Evolutionary conservation across 2,797 vertebrate species (phyloP), one percentile per base, ranked within the genome.

Genomic region (Sebastolobus altivelis): DNA sequence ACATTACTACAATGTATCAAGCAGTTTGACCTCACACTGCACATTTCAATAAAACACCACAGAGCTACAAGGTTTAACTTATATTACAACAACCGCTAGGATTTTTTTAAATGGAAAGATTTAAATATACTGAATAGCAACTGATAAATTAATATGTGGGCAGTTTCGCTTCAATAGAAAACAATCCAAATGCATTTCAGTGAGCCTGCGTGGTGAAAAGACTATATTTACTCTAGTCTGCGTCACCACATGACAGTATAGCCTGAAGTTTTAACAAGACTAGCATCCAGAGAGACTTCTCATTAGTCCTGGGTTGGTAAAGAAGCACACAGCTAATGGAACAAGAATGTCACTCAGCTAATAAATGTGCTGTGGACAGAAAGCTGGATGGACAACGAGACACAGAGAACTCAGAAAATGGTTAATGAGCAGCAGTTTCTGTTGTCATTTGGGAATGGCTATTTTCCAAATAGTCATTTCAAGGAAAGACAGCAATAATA

Each of bases 231-330:
- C 72, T 80, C 35, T 25, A 1, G 38, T 56, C 54, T 66, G 70
- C 22, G n/a, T 79, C 80, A 84, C 37, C 71, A 77, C 72, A 78
- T 82, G 85, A 86, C 86, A 86, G 73, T 4, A 49, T 5, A 75
- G 81, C 70, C 77, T 72, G 37, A 72, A 79, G 80, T 89, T 89
- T 89, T 82, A 89, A 91, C 87, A 89, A 81, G 81, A 75, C 68
- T 14, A 54, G 58, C 76, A 81, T 86, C 85, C 66, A 84, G 61
- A 83, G 54, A 80, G 75, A 38, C 80, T 67, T 84, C 91, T 92
- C 81, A 91, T 92, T 93, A 92, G 86, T 61, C 38, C 65, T 25
- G 66, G 52, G 54, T 27, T 80, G 72, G 65, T 75, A 72, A 85
- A 84, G 78, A 83, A 80, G 33, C 83, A 77, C 78, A 68, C 77